Conservation (phyloP, 1,140 invertebrate genomes). For the Papilio helenus region DNA sequence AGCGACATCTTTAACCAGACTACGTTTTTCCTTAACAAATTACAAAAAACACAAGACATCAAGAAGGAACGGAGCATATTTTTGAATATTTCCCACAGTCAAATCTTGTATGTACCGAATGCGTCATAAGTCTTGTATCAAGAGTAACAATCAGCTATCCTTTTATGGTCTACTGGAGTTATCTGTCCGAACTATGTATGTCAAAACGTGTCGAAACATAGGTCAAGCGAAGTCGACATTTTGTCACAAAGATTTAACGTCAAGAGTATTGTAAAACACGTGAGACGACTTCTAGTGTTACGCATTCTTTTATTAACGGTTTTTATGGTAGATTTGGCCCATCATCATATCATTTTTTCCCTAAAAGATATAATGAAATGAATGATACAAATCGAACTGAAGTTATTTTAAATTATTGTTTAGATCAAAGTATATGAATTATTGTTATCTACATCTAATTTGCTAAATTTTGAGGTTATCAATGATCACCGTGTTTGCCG, state of each 20-base stretch:
- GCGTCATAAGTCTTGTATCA: neutral
- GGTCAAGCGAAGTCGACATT: neutral
- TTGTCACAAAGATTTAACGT: neutral
- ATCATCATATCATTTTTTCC: too few species aligned
- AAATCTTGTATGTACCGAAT: neutral
- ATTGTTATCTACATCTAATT: neutral
- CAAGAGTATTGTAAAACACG: neutral
- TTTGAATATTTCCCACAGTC: slow-evolving; percentile 1
- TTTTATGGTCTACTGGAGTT: slow-evolving; percentile 11
- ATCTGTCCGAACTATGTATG: slow-evolving; percentile 24
- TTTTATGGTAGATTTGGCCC: neutral
- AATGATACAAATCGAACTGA: too few species aligned
- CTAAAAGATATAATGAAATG: too few species aligned
- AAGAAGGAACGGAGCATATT: neutral
- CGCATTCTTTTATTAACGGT: neutral
- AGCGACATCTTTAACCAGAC: neutral
- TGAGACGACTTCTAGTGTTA: slow-evolving; percentile 16
- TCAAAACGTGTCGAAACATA: slow-evolving; percentile 8
- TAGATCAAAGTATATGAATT: too few species aligned
- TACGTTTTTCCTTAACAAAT: neutral
- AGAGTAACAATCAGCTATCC: neutral
- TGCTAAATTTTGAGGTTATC: neutral
- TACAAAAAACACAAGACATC: neutral
- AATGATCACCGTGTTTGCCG: neutral
- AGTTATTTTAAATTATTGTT: too few species aligned